A percentile compares a stretch with the other conserved stretches of the same genome.
Conservation (phyloP, 2,113 vertebrate species). For the Hemicordylus capensis region DNA sequence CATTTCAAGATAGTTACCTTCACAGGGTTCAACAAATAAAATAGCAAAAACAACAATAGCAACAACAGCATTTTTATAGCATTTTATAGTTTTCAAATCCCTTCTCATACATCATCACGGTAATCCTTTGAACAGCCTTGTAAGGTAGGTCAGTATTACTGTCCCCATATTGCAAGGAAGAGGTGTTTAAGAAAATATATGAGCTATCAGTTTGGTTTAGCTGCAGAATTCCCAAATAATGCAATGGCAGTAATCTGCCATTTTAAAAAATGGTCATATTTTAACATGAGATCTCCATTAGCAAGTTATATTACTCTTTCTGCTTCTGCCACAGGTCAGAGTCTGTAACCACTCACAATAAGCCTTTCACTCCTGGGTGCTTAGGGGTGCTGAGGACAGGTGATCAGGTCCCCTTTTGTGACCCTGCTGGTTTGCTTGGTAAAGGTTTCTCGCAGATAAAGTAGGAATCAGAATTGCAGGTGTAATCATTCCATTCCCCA, state of each 20-base stretch:
- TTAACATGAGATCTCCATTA: neutral
- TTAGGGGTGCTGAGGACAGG: neutral
- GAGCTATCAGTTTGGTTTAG: neutral
- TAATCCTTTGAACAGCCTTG: neutral
- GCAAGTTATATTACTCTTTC: neutral
- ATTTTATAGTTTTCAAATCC: neutral
- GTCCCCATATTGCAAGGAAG: neutral
- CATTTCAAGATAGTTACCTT: neutral
- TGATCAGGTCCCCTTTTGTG: neutral
- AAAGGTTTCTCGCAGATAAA: neutral
- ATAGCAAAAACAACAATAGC: neutral
- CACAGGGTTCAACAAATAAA: neutral
- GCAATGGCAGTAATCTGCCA: neutral
- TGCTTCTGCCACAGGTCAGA: neutral
- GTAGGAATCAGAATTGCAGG: neutral
- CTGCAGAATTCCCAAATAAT: neutral
- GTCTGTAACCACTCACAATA: neutral
- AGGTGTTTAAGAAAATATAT: neutral
- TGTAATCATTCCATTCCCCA: constrained; percentile 24
- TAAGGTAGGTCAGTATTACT: neutral
- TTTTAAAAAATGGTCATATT: neutral
- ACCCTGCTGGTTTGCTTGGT: neutral
- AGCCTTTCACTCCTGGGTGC: neutral
- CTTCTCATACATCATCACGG: neutral
- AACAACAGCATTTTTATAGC: neutral